A percentile compares a stretch with the other conserved stretches of the same genome.
Conservation (phyloP, 2,888 invertebrate species). For the Tethea ocularis region DNA sequence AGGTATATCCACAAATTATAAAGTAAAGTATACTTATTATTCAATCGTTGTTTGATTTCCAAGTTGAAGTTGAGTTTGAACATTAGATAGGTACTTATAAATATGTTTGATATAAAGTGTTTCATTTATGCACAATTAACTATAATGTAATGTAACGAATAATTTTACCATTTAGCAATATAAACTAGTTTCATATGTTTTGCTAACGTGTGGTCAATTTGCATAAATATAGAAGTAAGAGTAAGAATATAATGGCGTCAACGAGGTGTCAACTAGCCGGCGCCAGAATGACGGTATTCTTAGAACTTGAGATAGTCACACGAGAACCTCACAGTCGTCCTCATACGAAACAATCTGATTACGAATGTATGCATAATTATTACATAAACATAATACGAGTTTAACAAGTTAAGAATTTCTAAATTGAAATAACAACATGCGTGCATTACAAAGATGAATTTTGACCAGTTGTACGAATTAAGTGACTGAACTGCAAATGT, state of each 20-base stretch:
- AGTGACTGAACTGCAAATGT: constrained; percentile 63
- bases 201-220: neutral
- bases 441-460: constrained; percentile 19
- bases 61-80: too few species aligned
- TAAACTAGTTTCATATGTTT: neutral
- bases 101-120: neutral
- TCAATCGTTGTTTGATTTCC: too few species aligned
- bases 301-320: constrained; percentile 61
- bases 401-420: constrained; percentile 22
- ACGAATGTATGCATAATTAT: constrained; percentile 34
- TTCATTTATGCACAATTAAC: neutral
- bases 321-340: constrained; percentile 40
- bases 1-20: too few species aligned
- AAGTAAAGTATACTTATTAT: too few species aligned
- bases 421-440: neutral
- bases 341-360: constrained; percentile 30
- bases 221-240: constrained; percentile 8
- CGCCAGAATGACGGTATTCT: constrained; percentile 67
- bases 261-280: constrained; percentile 66
- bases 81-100: too few species aligned
- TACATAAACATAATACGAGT: constrained; percentile 24
- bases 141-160: neutral
- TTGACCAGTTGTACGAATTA: constrained; percentile 72
- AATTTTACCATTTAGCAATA: neutral
- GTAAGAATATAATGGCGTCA: constrained; percentile 18